Base-by-base conservation (phyloP, 2,113 vertebrate species). In the Zosterops hypoxanthus region DNA sequence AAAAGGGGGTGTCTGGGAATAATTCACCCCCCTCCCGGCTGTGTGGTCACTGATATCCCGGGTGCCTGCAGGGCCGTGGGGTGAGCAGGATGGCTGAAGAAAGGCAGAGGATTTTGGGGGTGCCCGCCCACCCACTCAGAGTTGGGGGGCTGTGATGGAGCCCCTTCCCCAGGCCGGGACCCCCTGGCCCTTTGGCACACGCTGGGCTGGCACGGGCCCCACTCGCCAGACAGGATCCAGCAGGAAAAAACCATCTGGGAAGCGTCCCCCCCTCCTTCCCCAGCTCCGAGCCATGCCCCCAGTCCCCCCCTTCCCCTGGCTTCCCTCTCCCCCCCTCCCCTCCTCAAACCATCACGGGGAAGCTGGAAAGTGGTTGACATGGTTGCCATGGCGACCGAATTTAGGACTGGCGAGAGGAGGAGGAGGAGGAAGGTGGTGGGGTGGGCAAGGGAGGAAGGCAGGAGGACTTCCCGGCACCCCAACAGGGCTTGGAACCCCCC, bases 311-410 rank as follows among this genome's bases (percentile, higher is more conserved):
- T 56, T 65, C 90, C 73, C 57, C 76, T 55, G 63, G 81, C 84
- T 73, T 91, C 72, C 69, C 66, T 39, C 86, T 81, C 79, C 82
- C 53, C 34, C 81, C 71, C 31, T 57, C 71, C 96, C 82, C 96
- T 91, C 88, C 90, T 96, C 95, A 97, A 98, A 98, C 97, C 91
- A 97, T 97, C 97, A 95, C 90, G 20, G 85, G 95, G 97, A 97
- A 96, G 94, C 97, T 94, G 93, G 96, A 97, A 97, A 98, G 97
- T 96, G 97, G 98, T 98, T 98, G 97, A 98, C 97, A 98, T 95
- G 72, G 98, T 98, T 98, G 96, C 97, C 97, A 98, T 97, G 98
- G 92, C 90, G 92, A 98, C 98, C 76, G 88, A 97, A 98, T 97
- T 98, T 97, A 96, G 97, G 97, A 86, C 97, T 88, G 89, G 94